Percentiles rank a stretch among this genome's conserved stretches.
phyloP scores from a whole-genome alignment of 2,113 vertebrate genomes.

The human region DNA sequence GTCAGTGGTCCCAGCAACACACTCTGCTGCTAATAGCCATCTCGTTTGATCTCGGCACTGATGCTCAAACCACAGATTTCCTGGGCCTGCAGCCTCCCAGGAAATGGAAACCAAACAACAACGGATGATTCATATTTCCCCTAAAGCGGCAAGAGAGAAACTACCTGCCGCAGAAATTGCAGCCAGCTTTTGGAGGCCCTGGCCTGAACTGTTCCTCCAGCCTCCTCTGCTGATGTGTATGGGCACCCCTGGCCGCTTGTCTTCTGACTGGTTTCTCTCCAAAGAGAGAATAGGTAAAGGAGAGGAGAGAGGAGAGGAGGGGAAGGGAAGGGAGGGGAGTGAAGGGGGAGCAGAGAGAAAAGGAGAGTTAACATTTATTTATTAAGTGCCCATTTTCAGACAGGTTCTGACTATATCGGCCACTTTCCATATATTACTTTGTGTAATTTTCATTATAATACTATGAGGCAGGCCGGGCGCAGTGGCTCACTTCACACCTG shows the following conservation, averaged over 20 bases:
- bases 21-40: constrained; percentile 53
- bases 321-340: not conserved
- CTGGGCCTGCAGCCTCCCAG: constrained; percentile 73
- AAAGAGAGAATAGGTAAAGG: not conserved
- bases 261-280: not conserved
- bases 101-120: constrained; percentile 65
- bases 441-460: not conserved
- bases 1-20: constrained; percentile 62
- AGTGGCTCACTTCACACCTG: no score
- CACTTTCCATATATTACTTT: not conserved
- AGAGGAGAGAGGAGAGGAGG: not conserved
- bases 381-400: not conserved
- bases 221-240: not conserved
- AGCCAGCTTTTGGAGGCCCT: not conserved
- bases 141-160: constrained; percentile 28
- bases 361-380: not conserved
- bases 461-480: not conserved
- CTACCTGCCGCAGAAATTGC: constrained; percentile 45
- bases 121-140: constrained; percentile 75
- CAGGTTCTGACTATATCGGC: not conserved
- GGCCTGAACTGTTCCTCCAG: not conserved
- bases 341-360: not conserved
- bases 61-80: constrained; percentile 75
- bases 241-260: not conserved
- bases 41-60: constrained; percentile 55